Conservation (phyloP, 2,888 invertebrate genomes). For the Drosophila multiciliata region DNA sequence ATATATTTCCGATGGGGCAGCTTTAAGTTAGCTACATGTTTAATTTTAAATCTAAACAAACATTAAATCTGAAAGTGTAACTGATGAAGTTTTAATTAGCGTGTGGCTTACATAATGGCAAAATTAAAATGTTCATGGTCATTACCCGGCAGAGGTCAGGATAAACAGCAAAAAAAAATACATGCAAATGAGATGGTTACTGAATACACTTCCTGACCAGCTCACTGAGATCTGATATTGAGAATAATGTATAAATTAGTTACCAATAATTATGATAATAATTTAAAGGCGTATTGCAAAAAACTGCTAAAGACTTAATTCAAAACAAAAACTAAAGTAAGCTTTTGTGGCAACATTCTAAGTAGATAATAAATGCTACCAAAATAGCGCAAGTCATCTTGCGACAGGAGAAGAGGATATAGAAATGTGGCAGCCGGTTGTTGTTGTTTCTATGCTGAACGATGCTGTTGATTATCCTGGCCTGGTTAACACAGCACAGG, state of each 20-base stretch:
- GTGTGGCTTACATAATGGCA: conserved; percentile 21
- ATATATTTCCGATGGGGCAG: conserved; percentile 13
- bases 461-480: conserved; percentile 46
- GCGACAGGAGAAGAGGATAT: conserved; percentile 2
- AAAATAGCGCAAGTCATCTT: conserved; percentile 1
- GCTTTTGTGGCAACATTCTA: neutral
- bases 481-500: conserved; percentile 37
- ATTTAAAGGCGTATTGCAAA: neutral
- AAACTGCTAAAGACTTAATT: neutral
- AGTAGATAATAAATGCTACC: neutral
- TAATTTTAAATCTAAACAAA: conserved; percentile 56
- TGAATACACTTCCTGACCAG: neutral
- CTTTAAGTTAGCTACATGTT: conserved; percentile 39
- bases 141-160: neutral
- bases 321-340: neutral
- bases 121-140: conserved; percentile 21
- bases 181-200: neutral
- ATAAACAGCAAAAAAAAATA: conserved; percentile 10
- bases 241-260: neutral
- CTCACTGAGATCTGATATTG: neutral
- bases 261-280: neutral
- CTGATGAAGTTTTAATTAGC: conserved; percentile 69
- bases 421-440: conserved; percentile 31
- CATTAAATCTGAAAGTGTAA: conserved; percentile 43
- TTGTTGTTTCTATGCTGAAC: conserved; percentile 27